Evolutionary conservation across 2,113 vertebrate species (phyloP).

Genomic region (Rhinichthys klamathensis): DNA sequence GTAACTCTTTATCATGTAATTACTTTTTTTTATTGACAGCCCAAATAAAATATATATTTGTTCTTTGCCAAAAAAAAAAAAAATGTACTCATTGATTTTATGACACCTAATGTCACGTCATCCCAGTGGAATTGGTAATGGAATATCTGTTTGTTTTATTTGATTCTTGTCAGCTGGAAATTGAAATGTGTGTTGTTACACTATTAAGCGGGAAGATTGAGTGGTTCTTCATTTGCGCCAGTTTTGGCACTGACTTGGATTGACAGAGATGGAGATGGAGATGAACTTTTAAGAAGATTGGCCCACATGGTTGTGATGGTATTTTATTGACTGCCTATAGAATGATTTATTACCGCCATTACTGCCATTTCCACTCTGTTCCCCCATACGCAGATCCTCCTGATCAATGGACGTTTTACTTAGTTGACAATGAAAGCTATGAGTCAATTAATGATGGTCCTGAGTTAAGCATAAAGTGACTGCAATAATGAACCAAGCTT

Average conservation of each 20-base stretch:
- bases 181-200: slow-evolving; percentile 56
- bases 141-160: slow-evolving; percentile 16
- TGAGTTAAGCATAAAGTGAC: slow-evolving; percentile 65
- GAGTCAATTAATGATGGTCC: slow-evolving; percentile 76
- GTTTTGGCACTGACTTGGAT: slow-evolving; percentile 36
- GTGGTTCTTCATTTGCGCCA: not conserved
- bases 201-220: slow-evolving; percentile 55
- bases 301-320: slow-evolving; percentile 58
- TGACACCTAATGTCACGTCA: slow-evolving; percentile 2
- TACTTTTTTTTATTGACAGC: not conserved
- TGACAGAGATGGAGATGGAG: slow-evolving; percentile 66
- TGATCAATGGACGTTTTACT: slow-evolving; percentile 78
- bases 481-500: slow-evolving; percentile 65
- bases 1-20: not conserved
- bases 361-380: slow-evolving; percentile 70
- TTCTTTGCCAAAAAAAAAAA: not conserved
- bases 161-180: slow-evolving; percentile 30
- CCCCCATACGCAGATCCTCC: slow-evolving; percentile 66
- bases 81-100: slow-evolving; percentile 5
- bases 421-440: slow-evolving; percentile 75
- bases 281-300: slow-evolving; percentile 59
- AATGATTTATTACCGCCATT: slow-evolving; percentile 75
- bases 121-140: slow-evolving; percentile 18
- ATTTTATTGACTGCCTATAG: slow-evolving; percentile 65
- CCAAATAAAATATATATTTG: not conserved